Percentiles rank a stretch among this genome's conserved stretches.
These are phyloP conservation scores for Argyrosomus japonicus DNA, from an alignment of 2,113 vertebrate species.

Conservation along the genomic window DNA sequence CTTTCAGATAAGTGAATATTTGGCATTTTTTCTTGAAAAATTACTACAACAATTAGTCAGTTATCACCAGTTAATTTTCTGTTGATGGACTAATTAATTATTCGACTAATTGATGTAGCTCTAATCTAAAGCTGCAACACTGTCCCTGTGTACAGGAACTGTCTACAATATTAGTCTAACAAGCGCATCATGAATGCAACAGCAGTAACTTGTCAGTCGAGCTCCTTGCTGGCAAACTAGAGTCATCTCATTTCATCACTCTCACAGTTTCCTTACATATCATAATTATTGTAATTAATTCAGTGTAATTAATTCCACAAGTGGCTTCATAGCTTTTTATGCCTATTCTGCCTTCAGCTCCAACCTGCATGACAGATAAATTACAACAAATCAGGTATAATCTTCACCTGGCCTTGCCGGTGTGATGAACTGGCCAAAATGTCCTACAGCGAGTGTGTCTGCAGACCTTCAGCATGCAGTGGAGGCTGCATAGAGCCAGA, in stretches of 20 bases:
- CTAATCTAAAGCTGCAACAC: background rate
- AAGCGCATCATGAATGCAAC: background rate
- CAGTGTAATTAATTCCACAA: background rate
- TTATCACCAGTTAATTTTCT: background rate
- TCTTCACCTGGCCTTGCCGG: slow-evolving; percentile 22
- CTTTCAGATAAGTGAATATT: background rate
- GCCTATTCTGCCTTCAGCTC: background rate
- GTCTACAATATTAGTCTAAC: background rate
- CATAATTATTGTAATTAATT: too few species aligned
- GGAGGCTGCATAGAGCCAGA: slow-evolving; percentile 48
- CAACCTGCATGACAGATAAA: background rate
- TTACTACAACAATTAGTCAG: background rate
- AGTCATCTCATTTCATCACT: background rate
- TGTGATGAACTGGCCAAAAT: slow-evolving; percentile 44
- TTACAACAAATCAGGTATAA: background rate
- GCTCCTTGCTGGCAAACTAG: background rate
- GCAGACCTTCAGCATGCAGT: slow-evolving; percentile 49
- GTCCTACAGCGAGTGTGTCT: slow-evolving; percentile 53
- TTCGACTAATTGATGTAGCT: background rate
- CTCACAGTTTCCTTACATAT: background rate
- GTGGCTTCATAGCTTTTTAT: background rate
- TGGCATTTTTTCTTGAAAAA: background rate
- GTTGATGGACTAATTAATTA: background rate
- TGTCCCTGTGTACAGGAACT: background rate
- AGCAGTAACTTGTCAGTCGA: background rate